A percentile compares a stretch with the other conserved stretches of the same genome.
phyloP scores from a whole-genome alignment of 2,113 vertebrate genomes.

The Pelodiscus sinensis region DNA sequence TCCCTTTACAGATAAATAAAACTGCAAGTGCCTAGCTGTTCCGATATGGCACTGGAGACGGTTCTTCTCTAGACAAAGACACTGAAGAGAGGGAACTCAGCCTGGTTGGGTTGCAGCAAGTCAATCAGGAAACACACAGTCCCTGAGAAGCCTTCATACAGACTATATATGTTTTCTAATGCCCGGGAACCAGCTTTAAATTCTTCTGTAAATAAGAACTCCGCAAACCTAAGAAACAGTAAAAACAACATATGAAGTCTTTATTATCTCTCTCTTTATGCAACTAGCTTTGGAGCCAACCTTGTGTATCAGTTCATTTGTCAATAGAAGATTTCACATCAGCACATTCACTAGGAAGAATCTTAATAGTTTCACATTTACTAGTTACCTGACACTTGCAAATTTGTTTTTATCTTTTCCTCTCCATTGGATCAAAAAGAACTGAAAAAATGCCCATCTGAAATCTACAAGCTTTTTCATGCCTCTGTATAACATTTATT shows the following conservation, averaged over 20 bases:
- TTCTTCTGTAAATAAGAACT: slow-evolving; percentile 91
- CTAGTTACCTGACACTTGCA: not conserved
- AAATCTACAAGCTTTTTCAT: not conserved
- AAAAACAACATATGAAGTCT: not conserved
- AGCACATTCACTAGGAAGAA: not conserved
- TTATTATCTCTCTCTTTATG: slow-evolving; percentile 19
- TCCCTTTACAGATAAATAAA: slow-evolving; percentile 52
- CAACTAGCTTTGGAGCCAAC: not conserved
- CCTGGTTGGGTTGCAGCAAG: slow-evolving; percentile 88
- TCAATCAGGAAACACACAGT: slow-evolving; percentile 91
- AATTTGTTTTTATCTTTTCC: not conserved
- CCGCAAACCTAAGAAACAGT: slow-evolving; percentile 84
- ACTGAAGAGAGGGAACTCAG: slow-evolving; percentile 91
- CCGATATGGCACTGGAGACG: slow-evolving; percentile 4
- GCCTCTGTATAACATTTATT: not conserved
- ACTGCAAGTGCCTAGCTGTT: slow-evolving; percentile 4
- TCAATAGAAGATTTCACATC: not conserved
- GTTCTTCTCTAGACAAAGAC: slow-evolving; percentile 84
- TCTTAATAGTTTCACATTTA: not conserved
- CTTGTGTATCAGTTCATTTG: not conserved
- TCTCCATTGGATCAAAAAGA: not conserved
- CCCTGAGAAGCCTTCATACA: slow-evolving; percentile 90
- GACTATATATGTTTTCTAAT: slow-evolving; percentile 85
- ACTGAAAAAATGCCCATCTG: not conserved
- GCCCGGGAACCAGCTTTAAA: slow-evolving; percentile 86